Percentiles rank a stretch among this genome's conserved stretches.
Evolutionary conservation across 2,113 vertebrate species (phyloP).

Genomic region (Grallaria varia): DNA sequence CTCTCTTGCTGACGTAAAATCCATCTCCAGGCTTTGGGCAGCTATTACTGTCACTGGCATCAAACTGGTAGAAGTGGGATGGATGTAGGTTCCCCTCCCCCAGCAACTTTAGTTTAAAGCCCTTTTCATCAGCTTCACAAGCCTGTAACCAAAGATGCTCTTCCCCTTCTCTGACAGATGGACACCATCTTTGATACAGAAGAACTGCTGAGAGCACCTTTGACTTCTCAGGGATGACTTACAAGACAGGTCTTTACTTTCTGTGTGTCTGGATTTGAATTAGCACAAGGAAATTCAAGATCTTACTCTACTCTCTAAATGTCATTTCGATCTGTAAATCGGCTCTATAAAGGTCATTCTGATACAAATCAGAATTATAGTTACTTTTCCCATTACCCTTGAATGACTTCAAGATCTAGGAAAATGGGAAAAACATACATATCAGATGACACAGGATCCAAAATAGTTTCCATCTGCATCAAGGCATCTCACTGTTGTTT

Average conservation of each 20-base stretch:
- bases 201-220: conserved; percentile 32
- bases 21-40: background rate
- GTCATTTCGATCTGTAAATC: conserved; percentile 65
- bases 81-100: background rate
- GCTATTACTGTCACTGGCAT: background rate
- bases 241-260: conserved; percentile 66
- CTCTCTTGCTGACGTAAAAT: background rate
- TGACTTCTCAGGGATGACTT: conserved; percentile 55
- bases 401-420: conserved; percentile 40
- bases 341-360: conserved; percentile 64
- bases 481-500: background rate
- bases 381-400: conserved; percentile 55
- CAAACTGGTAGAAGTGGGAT: background rate
- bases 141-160: background rate
- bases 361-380: conserved; percentile 65
- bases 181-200: background rate
- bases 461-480: background rate
- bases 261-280: conserved; percentile 60
- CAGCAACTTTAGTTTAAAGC: background rate
- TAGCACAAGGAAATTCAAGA: conserved; percentile 63
- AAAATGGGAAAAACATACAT: conserved; percentile 35
- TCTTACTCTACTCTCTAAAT: conserved; percentile 66
- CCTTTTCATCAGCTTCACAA: background rate
- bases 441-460: conserved; percentile 33
- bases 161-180: background rate